phyloP scores from a whole-genome alignment of 1,140 invertebrate species.

The Pectinophora gossypiella region DNA sequence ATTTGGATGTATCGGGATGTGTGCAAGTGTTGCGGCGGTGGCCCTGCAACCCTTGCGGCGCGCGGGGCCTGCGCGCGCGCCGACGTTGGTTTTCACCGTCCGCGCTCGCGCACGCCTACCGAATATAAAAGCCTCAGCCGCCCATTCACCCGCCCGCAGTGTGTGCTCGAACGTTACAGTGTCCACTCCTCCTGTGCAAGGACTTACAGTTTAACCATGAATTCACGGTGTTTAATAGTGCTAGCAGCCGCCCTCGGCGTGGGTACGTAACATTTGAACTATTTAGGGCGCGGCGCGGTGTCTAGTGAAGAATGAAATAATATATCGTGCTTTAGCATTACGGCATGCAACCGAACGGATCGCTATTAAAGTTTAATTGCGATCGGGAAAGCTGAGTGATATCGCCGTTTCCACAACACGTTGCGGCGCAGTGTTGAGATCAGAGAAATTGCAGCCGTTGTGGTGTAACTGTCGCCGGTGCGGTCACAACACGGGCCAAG shows the following conservation, averaged over 20 bases:
- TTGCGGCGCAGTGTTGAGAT: slow-evolving; percentile 22
- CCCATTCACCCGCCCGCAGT: slow-evolving; percentile 73
- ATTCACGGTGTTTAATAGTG: slow-evolving; percentile 71
- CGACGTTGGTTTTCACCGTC: slow-evolving; percentile 57
- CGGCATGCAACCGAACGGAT: background rate
- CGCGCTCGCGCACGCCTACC: slow-evolving; percentile 52
- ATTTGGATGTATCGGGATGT: background rate
- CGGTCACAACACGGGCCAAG: slow-evolving; percentile 5
- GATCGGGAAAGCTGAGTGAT: slow-evolving; percentile 35
- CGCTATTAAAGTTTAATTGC: slow-evolving; percentile 20
- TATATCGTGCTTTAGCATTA: background rate
- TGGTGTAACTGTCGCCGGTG: slow-evolving; percentile 25
- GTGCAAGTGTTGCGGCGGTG: too few relatives aligned
- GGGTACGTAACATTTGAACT: slow-evolving; percentile 67
- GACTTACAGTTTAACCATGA: slow-evolving; percentile 67
- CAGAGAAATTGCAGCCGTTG: slow-evolving; percentile 25
- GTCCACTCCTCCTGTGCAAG: slow-evolving; percentile 62
- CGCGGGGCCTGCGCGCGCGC: slow-evolving; percentile 33
- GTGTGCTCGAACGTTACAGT: slow-evolving; percentile 69
- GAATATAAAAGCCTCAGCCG: slow-evolving; percentile 67
- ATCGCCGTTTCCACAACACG: slow-evolving; percentile 26
- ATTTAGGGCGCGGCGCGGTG: slow-evolving; percentile 51
- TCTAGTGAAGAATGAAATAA: slow-evolving; percentile 18
- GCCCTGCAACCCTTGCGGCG: slow-evolving; percentile 13
- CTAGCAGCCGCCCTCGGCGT: slow-evolving; percentile 70